Conservation (phyloP, 2,797 vertebrate genomes). For the Pelobates cultripes region DNA sequence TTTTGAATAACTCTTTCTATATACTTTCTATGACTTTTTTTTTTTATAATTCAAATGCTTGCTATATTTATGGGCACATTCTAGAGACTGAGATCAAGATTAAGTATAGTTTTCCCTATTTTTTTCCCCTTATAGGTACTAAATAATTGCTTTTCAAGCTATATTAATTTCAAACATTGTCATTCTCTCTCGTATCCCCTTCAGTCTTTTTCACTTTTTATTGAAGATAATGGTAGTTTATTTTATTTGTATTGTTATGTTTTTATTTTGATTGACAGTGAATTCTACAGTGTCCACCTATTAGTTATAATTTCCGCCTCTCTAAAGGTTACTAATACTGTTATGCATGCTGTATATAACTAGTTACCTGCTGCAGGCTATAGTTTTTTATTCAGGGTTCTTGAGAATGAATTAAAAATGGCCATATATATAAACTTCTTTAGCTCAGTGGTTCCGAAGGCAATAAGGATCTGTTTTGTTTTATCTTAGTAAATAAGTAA, state of each 20-base stretch:
- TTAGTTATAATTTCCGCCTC: constrained; percentile 66
- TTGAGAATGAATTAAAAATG: constrained; percentile 72
- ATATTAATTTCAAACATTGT: background rate
- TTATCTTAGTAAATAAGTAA: constrained; percentile 81
- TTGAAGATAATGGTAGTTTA: background rate
- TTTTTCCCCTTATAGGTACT: background rate
- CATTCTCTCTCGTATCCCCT: background rate
- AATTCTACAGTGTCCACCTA: constrained; percentile 62
- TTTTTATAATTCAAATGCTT: no score
- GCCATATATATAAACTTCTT: constrained; percentile 72
- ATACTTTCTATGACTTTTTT: no score
- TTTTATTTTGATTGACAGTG: constrained; percentile 58
- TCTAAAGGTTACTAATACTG: constrained; percentile 68
- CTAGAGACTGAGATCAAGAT: no score
- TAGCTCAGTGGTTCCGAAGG: constrained; percentile 63
- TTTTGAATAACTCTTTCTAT: no score
- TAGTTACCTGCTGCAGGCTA: constrained; percentile 65
- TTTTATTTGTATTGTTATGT: background rate
- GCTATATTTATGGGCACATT: no score
- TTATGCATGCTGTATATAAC: constrained; percentile 64
- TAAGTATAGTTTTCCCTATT: no score
- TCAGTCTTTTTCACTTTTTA: background rate
- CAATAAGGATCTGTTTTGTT: constrained; percentile 73
- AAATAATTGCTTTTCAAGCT: background rate
- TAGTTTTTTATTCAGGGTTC: constrained; percentile 61